phyloP scores from a whole-genome alignment of 2,113 vertebrate species.

The Eupsittula cactorum region DNA sequence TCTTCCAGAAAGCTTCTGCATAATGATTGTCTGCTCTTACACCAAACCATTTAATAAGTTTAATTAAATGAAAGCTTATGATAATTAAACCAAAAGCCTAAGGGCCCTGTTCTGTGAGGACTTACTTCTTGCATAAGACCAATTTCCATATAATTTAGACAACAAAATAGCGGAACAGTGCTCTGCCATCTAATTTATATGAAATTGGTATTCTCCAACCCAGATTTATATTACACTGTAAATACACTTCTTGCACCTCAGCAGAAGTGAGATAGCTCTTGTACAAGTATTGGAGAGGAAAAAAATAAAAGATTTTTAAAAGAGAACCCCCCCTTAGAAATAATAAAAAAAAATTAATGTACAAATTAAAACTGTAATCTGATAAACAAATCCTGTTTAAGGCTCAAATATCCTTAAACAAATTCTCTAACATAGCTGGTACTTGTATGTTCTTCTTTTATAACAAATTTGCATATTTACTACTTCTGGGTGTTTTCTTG shows the following conservation, averaged over 20 bases:
- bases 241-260: constrained; percentile 19
- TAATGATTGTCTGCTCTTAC: constrained; percentile 45
- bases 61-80: constrained; percentile 73
- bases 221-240: constrained; percentile 41
- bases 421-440: background rate
- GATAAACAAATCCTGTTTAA: constrained; percentile 15
- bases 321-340: background rate
- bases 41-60: constrained; percentile 69
- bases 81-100: constrained; percentile 73
- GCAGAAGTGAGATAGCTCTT: background rate
- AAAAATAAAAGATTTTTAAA: background rate
- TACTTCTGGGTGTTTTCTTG: constrained; percentile 64
- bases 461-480: constrained; percentile 61
- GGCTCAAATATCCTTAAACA: constrained; percentile 46
- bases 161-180: constrained; percentile 65
- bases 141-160: constrained; percentile 74
- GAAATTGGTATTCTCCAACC: constrained; percentile 46
- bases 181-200: constrained; percentile 60
- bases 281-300: background rate
- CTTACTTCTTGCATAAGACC: constrained; percentile 65
- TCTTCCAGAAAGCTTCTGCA: constrained; percentile 36
- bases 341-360: background rate
- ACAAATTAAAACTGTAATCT: constrained; percentile 25
- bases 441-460: constrained; percentile 36
- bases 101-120: constrained; percentile 67